Evolutionary conservation across 2,113 vertebrate species (phyloP).

Genomic region (Xyliphius kryptos): DNA sequence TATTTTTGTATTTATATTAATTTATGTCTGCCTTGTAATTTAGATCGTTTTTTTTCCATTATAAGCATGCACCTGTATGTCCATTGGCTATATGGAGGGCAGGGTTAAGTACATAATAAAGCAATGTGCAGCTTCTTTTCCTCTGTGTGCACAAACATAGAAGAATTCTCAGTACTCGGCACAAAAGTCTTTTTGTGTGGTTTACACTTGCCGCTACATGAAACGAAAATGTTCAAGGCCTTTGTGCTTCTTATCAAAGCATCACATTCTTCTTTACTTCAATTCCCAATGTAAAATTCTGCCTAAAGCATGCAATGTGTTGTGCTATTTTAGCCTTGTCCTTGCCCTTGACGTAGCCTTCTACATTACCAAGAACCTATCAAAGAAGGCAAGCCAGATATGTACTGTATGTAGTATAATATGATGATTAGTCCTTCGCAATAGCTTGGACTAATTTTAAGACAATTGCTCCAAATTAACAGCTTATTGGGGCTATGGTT

Average conservation of each 20-base stretch:
- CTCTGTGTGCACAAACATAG: constrained; percentile 8
- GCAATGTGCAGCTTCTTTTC: neutral
- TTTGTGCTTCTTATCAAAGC: constrained; percentile 10
- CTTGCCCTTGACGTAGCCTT: no score
- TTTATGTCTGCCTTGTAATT: no score
- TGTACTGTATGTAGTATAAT: no score
- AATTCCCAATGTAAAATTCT: neutral
- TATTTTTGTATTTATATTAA: no score
- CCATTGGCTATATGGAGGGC: constrained; percentile 9
- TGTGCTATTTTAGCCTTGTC: no score
- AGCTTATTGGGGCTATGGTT: no score
- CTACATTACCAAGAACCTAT: no score
- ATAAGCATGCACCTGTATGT: constrained; percentile 11
- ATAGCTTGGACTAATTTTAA: no score
- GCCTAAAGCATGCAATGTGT: neutral
- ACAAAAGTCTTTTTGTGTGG: constrained; percentile 8
- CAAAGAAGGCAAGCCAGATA: no score
- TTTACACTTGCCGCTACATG: constrained; percentile 5
- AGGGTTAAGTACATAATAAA: neutral
- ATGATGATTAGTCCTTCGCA: no score
- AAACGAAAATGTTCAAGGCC: neutral
- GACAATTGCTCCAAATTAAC: no score
- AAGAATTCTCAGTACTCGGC: neutral
- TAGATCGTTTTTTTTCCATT: neutral
- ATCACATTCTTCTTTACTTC: neutral